phyloP scores from a whole-genome alignment of 2,113 vertebrate species.

The Rousettus leschenaultii region DNA sequence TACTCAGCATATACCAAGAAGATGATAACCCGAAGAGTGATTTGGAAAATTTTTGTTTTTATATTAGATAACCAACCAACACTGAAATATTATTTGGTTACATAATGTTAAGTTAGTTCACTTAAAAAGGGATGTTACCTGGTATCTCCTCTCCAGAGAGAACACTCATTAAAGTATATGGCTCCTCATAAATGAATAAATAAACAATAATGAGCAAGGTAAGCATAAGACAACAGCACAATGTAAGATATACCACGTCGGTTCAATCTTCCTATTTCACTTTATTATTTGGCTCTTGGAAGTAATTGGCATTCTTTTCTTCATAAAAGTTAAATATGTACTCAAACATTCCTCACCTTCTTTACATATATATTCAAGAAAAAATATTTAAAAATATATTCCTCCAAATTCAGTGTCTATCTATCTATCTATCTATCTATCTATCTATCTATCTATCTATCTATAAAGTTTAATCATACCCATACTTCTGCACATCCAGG shows the following conservation, averaged over 20 bases:
- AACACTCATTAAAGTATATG: background rate
- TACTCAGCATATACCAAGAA: background rate
- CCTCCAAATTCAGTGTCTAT: background rate
- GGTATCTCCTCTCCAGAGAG: background rate
- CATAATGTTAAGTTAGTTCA: background rate
- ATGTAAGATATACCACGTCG: background rate
- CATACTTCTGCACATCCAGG: background rate
- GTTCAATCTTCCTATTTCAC: background rate
- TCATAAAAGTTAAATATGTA: background rate
- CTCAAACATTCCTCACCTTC: background rate
- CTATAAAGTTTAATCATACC: background rate
- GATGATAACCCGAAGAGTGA: background rate
- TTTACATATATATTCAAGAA: background rate
- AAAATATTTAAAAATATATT: background rate
- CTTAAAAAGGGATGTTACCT: background rate
- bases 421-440: too few species aligned
- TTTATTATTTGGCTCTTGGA: background rate
- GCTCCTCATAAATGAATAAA: background rate
- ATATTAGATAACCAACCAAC: background rate
- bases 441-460: too few species aligned
- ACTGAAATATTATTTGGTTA: background rate
- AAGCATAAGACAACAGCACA: background rate
- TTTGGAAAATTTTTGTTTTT: background rate
- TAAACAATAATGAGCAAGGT: background rate
- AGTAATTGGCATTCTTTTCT: background rate